Conservation (phyloP, 2,113 vertebrate species). For the Sporophila hypoxantha region DNA sequence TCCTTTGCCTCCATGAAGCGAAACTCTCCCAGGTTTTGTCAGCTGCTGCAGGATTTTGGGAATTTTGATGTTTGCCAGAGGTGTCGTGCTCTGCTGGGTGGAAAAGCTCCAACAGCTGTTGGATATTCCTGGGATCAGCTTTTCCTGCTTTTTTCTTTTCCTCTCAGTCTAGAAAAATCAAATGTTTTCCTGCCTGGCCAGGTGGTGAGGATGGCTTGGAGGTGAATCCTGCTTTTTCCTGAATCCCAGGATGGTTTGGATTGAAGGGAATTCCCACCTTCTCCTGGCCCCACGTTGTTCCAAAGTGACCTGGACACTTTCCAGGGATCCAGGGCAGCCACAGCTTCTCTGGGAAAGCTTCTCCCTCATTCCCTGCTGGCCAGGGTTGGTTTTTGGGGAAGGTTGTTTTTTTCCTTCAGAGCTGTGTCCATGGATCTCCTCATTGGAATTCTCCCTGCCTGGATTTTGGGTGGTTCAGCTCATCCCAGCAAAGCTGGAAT, state of each 20-base stretch:
- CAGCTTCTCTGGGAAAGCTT: neutral
- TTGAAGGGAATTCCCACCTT: neutral
- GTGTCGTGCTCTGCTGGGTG: neutral
- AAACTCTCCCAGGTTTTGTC: neutral
- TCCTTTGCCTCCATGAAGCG: neutral
- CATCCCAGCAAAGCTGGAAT: no score
- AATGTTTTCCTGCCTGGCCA: neutral
- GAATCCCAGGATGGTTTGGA: neutral
- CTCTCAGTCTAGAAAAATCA: neutral
- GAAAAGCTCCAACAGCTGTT: neutral
- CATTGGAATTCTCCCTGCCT: neutral
- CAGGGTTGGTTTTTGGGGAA: no score
- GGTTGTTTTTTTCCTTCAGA: neutral
- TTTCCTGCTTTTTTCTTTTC: neutral
- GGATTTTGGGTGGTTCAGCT: no score
- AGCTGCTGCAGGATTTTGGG: neutral
- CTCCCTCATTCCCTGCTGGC: neutral
- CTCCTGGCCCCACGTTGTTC: neutral
- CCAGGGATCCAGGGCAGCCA: neutral
- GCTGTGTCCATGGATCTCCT: rapidly evolving
- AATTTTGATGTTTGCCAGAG: neutral
- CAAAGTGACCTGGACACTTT: no score
- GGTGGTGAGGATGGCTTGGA: neutral
- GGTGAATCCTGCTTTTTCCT: neutral
- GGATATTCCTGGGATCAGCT: neutral